Evolutionary conservation across 1,140 invertebrate genomes (phyloP), one percentile per base, ranked within the genome.

Genomic region (Thaumetopoea pityocampa): DNA sequence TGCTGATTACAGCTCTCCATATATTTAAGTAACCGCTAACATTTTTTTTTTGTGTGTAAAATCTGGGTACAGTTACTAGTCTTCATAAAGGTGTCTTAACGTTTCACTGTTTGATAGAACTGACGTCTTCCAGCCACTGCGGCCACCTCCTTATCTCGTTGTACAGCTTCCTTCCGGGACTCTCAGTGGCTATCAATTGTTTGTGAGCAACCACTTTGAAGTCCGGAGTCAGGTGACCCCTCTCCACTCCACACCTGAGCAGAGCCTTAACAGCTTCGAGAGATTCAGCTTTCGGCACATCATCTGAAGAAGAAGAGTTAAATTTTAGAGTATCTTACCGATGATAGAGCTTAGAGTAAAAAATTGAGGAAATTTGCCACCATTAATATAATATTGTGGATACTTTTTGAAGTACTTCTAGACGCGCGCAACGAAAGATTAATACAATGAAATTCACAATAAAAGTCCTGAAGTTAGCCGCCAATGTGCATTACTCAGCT

Each of bases 81-180:
- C 2, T 23, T 7, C 5, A 23, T 4, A 23, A n/a, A 23, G 3
- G 5, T 2, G 7, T 5, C 5, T 5, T 17, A 14, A 3, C 1
- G 2, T 29, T 44, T 17, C n/a, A 50, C 14, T 62, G 53, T 28
- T 59, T 66, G 5, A 71, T 55, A 19, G 62, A 46, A 2, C 40
- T 41, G 9, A 58, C 57, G 19, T 74, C 57, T 16, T 67, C 59
- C 3, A 62, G 15, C 81, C 83, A 90, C 44, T 90, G 84, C 3
- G 85, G 80, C 90, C 89, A 91, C 2, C 41, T 84, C 37, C 85
- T 70, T n/a, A 91, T 87, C 19, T 87, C 82, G 26, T 85, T 72
- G 61, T 88, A 92, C 0, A 93, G 70, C 35, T 85, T 81, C 16
- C 85, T 56, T 3, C 92, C 92, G 1, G 91, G 91, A 66, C 91